Conservation (phyloP, 2,797 vertebrate species). For the Vespertilio murinus region DNA sequence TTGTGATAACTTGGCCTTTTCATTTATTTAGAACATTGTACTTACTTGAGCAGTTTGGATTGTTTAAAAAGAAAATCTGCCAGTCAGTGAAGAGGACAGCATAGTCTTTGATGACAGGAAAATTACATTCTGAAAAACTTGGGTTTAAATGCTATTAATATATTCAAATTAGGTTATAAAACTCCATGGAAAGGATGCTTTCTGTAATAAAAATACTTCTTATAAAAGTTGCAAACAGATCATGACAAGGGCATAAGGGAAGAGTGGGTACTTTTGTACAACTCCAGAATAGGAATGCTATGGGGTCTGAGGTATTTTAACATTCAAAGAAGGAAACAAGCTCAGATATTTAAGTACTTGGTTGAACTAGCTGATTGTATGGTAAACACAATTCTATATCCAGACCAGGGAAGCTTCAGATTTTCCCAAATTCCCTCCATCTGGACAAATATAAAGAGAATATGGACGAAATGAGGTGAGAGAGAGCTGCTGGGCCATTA, state of each 20-base stretch:
- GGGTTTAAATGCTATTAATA: slow-evolving; percentile 56
- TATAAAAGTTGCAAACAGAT: slow-evolving; percentile 20
- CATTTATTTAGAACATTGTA: slow-evolving; percentile 44
- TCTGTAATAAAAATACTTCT: slow-evolving; percentile 18
- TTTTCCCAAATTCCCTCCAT: not conserved
- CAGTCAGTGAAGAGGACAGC: slow-evolving; percentile 14
- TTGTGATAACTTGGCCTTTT: slow-evolving; percentile 35
- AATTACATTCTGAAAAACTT: slow-evolving; percentile 57
- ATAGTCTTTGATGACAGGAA: slow-evolving; percentile 45
- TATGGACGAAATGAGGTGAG: not conserved
- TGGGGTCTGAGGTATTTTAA: not conserved
- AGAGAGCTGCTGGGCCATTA: not conserved
- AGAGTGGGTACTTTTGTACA: not conserved
- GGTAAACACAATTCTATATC: not conserved
- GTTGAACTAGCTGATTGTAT: not conserved
- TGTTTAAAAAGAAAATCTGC: slow-evolving; percentile 61
- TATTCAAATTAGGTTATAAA: slow-evolving; percentile 61
- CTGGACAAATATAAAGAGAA: not conserved
- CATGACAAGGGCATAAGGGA: not conserved
- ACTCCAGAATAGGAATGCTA: not conserved
- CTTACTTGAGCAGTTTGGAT: slow-evolving; percentile 45
- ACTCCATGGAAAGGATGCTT: not conserved
- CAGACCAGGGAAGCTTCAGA: not conserved
- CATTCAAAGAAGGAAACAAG: not conserved
- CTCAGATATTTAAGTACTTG: not conserved